A percentile compares a stretch with the other conserved stretches of the same genome.
Evolutionary conservation across 2,113 vertebrate genomes (phyloP).

Genomic region (Nothocercus nigrocapillus): DNA sequence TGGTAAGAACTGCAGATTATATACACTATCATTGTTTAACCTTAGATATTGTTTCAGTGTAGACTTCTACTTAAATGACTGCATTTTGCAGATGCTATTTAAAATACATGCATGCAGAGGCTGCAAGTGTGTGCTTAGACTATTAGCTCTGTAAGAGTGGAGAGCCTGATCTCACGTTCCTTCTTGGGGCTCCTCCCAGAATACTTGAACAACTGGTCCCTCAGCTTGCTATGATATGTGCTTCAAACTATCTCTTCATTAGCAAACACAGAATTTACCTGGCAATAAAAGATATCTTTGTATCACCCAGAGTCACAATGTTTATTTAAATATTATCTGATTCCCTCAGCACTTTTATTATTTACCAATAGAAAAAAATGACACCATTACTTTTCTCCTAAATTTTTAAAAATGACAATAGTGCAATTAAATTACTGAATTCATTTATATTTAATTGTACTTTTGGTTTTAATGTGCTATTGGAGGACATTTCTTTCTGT

Average conservation of each 20-base stretch:
- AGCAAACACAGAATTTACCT: constrained; percentile 48
- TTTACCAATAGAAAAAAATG: constrained; percentile 83
- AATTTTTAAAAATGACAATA: constrained; percentile 77
- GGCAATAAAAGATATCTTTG: constrained; percentile 38
- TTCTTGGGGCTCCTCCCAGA: not conserved
- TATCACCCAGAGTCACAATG: constrained; percentile 61
- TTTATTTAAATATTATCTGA: constrained; percentile 81
- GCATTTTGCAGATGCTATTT: constrained; percentile 12
- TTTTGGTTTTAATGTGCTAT: constrained; percentile 79
- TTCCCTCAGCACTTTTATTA: constrained; percentile 79
- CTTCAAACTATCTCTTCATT: not conserved
- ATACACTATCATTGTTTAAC: not conserved
- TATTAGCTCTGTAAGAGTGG: not conserved
- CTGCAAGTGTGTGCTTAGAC: not conserved
- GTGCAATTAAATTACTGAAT: constrained; percentile 83
- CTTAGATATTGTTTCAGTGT: not conserved
- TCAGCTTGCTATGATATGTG: not conserved
- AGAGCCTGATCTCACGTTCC: not conserved
- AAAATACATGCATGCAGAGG: constrained; percentile 11
- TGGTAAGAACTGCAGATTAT: not conserved
- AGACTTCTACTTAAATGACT: constrained; percentile 16
- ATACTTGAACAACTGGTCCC: not conserved
- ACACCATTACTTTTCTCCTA: constrained; percentile 78
- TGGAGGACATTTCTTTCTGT: constrained; percentile 76
- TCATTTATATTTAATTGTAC: constrained; percentile 87